phyloP scores from a whole-genome alignment of 2,113 vertebrate species.

The Scatophagus argus region DNA sequence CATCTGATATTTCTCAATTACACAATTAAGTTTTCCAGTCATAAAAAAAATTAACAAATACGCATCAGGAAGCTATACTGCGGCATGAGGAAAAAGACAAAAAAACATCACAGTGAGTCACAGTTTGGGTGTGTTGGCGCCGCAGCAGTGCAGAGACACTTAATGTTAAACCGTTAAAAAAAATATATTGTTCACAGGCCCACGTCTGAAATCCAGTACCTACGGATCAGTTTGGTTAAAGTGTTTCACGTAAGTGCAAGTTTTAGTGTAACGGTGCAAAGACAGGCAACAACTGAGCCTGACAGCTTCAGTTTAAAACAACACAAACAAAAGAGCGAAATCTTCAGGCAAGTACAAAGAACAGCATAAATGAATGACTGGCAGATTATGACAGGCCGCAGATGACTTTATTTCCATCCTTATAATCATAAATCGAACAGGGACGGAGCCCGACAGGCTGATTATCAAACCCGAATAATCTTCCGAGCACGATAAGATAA shows the following conservation, averaged over 20 bases:
- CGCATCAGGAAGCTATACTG: not conserved
- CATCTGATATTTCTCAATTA: slow-evolving; percentile 1
- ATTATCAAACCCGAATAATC: not conserved
- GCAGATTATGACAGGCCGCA: not conserved
- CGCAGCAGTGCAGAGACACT: not conserved
- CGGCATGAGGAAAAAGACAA: not conserved
- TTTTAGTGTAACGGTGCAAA: not conserved
- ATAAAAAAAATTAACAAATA: slow-evolving; percentile 2
- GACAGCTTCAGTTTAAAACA: not conserved
- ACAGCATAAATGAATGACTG: not conserved
- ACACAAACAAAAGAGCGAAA: not conserved
- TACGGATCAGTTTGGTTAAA: not conserved
- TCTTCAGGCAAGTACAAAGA: not conserved
- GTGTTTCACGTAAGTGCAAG: not conserved
- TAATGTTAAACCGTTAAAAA: not conserved
- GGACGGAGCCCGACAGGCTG: not conserved
- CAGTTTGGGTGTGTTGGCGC: not conserved
- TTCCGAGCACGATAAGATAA: not conserved
- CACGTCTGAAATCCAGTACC: not conserved
- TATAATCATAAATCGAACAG: not conserved
- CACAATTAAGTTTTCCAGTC: not conserved
- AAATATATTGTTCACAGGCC: not conserved
- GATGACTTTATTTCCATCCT: not conserved
- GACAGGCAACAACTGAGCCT: not conserved
- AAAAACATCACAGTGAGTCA: not conserved